Evolutionary conservation across 2,113 vertebrate species (phyloP), one percentile per base, ranked within the genome.

Genomic region (Pedetes capensis): DNA sequence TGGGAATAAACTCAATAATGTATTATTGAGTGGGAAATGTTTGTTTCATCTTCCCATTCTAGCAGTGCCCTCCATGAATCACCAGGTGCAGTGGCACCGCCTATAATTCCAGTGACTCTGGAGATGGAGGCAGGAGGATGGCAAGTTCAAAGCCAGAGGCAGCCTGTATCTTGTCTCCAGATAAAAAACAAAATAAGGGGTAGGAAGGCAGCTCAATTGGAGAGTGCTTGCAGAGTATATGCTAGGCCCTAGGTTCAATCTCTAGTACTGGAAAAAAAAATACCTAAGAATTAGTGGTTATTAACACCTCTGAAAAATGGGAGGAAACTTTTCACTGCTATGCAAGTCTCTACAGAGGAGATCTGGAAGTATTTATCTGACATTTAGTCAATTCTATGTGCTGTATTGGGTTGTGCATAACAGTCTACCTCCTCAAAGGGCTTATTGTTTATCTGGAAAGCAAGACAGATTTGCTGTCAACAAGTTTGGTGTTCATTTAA

Each of bases 401-500:
- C 3, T 57, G 1, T 82, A 16, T 63, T 76, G 25, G 6, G 8
- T 57, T 89, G 37, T 34, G 8, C 5, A n/a, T 29, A 61, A 47
- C 5, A 20, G 37, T 57, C 47, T 68, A 23, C 32, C 2, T 69
- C 72, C 47, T 82, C 17, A 71, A 49, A 69, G 42, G 71, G 23
- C n/a, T 86, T 89, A 59, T 2, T 69, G 16, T 82, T 66, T 87
- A 78, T 92, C 79, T 93, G 57, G 74, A 71, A 92, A 92, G 53
- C 3, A 76, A 44, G 66, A 51, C 29, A 27, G 1, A 66, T 59
- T 17, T 59, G 20, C 55, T n/a, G 25, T 25, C 9, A 47, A 6
- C 6, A 63, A 79, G 44, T 76, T 69, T 85, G 18, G 18, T 85
- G 17, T 55, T 61, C 57, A 69, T 69, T 90, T 59, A 93, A 37